Evolutionary conservation across 1,140 invertebrate genomes (phyloP).

Genomic region (Phthorimaea operculella): DNA sequence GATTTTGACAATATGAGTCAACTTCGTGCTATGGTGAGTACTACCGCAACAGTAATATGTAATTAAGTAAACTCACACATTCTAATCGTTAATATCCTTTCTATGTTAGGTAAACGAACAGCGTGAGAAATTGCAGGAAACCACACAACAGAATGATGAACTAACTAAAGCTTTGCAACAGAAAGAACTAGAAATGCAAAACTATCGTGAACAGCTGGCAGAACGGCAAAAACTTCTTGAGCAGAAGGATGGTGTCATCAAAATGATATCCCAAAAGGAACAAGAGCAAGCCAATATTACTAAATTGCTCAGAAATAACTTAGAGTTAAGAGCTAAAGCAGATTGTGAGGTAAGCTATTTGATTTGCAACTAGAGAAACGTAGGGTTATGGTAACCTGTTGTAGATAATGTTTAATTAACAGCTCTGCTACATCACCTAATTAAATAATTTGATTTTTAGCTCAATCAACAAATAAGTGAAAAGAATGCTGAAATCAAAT

Average conservation of each 20-base stretch:
- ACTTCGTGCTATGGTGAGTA: constrained; percentile 39
- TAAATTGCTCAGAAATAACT: constrained; percentile 35
- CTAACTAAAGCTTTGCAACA: constrained; percentile 30
- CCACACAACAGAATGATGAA: constrained; percentile 29
- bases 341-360: constrained; percentile 30
- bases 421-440: too few species aligned
- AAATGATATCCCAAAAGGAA: constrained; percentile 40
- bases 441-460: constrained; percentile 19
- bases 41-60: background rate
- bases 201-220: constrained; percentile 19
- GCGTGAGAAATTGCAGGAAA: constrained; percentile 30
- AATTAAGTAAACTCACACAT: background rate
- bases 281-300: constrained; percentile 47
- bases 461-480: constrained; percentile 34
- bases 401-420: too few species aligned
- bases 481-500: constrained; percentile 44
- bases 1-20: constrained; percentile 37
- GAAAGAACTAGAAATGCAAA: constrained; percentile 33
- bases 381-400: too few species aligned
- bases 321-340: constrained; percentile 30
- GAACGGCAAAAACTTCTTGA: constrained; percentile 33
- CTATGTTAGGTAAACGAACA: constrained; percentile 29
- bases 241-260: constrained; percentile 35
- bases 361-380: too few species aligned
- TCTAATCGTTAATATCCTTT: background rate